Evolutionary conservation across 2,113 vertebrate species (phyloP).

Genomic region (Hirundichthys speculiger): DNA sequence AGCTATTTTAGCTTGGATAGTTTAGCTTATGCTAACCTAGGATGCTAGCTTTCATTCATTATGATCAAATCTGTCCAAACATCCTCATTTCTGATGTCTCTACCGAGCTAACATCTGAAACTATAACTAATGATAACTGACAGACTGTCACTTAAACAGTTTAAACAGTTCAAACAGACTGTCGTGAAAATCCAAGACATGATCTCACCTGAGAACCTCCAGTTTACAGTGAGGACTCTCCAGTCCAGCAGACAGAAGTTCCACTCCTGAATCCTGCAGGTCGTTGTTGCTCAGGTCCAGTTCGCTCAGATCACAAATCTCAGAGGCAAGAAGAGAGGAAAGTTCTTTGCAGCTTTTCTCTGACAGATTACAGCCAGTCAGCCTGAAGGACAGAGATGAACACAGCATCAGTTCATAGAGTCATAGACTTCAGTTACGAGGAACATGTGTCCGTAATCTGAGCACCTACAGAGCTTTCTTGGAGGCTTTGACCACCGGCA

Average conservation of each 20-base stretch:
- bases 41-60: too few relatives aligned
- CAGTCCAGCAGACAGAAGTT: not conserved
- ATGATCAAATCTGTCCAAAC: too few relatives aligned
- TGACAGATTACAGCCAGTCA: not conserved
- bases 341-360: not conserved
- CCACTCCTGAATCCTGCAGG: not conserved
- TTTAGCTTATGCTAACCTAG: too few relatives aligned
- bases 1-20: too few relatives aligned
- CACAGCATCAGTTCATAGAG: not conserved
- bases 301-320: not conserved
- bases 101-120: too few relatives aligned
- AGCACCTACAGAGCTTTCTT: constrained; percentile 31
- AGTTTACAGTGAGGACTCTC: not conserved
- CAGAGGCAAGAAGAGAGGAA: not conserved
- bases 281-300: constrained; percentile 2
- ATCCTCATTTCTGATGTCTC: too few relatives aligned
- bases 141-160: too few relatives aligned
- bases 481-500: too few relatives aligned
- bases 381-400: not conserved
- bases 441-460: too few relatives aligned
- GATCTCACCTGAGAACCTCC: not conserved
- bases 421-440: too few relatives aligned
- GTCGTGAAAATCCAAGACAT: not conserved
- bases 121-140: too few relatives aligned
- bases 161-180: not conserved